A percentile compares a stretch with the other conserved stretches of the same genome.
These are phyloP conservation scores for Dendrolimus punctatus DNA, from an alignment of 1,140 invertebrate species.

Conservation along the genomic window DNA sequence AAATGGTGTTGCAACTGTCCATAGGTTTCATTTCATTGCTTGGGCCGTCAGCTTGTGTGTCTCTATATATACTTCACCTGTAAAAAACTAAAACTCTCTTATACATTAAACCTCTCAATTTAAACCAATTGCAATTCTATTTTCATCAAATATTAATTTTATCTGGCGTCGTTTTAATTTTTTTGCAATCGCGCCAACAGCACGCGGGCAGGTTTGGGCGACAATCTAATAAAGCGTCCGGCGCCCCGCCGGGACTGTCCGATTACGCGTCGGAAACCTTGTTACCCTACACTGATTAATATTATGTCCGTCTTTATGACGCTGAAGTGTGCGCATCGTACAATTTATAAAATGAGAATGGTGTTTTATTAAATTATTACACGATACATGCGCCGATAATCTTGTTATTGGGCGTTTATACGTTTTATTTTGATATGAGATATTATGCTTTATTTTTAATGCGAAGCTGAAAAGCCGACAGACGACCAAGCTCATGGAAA, in stretches of 20 bases:
- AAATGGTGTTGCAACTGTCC: no score
- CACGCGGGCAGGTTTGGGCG: slow-evolving; percentile 51
- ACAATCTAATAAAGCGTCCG: slow-evolving; percentile 65
- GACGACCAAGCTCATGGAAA: no score
- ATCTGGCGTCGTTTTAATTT: no score
- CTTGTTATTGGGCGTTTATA: slow-evolving; percentile 11
- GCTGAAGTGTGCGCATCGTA: slow-evolving; percentile 25
- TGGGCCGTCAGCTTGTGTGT: no score
- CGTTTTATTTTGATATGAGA: not conserved
- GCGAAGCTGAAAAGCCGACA: no score
- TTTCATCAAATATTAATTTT: no score
- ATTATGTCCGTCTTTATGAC: slow-evolving; percentile 30
- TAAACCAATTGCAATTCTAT: no score
- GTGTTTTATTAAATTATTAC: slow-evolving; percentile 18
- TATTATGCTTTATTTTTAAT: no score
- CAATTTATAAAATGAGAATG: slow-evolving; percentile 49
- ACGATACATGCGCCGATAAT: slow-evolving; percentile 9
- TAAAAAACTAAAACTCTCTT: no score
- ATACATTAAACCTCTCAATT: no score
- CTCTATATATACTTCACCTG: no score
- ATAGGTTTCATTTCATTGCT: no score
- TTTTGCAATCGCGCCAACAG: slow-evolving; percentile 18
- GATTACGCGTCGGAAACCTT: slow-evolving; percentile 58
- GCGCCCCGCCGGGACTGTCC: slow-evolving; percentile 56
- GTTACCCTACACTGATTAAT: slow-evolving; percentile 68